phyloP scores from a whole-genome alignment of 2,797 vertebrate genomes.

The Protonibea diacanthus region DNA sequence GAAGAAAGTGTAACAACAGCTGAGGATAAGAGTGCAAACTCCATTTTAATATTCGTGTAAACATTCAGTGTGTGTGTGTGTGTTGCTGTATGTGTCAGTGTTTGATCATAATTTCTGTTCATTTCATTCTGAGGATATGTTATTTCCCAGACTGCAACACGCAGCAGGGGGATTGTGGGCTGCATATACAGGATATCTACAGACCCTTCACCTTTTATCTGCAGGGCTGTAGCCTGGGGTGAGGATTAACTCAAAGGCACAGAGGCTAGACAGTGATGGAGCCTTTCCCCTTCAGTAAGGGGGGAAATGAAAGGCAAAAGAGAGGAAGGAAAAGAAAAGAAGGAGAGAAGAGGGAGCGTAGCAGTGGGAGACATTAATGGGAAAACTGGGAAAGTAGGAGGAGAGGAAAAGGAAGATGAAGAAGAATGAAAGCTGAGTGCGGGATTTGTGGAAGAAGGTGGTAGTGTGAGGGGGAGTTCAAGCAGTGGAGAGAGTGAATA shows the following conservation, averaged over 20 bases:
- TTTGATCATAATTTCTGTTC: conserved; percentile 69
- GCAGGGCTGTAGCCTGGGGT: conserved; percentile 72
- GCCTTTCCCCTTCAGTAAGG: conserved; percentile 56
- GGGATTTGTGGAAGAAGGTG: conserved; percentile 46
- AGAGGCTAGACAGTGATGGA: conserved; percentile 69
- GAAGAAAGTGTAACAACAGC: conserved; percentile 33
- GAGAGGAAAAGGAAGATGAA: conserved; percentile 35
- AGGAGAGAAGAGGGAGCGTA: conserved; percentile 27
- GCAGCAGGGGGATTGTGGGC: conserved; percentile 55
- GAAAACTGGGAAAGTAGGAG: conserved; percentile 36
- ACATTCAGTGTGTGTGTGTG: conserved; percentile 27
- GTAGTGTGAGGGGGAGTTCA: conserved; percentile 50
- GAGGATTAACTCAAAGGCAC: conserved; percentile 77
- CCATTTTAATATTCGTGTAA: conserved; percentile 57
- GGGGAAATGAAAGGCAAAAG: conserved; percentile 24
- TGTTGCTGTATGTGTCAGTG: conserved; percentile 30
- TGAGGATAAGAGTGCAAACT: conserved; percentile 39
- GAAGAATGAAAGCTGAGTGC: conserved; percentile 49
- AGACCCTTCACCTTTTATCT: conserved; percentile 79
- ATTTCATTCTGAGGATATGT: conserved; percentile 56
- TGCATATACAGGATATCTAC: conserved; percentile 65
- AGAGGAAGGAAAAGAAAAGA: not conserved
- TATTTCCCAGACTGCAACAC: conserved; percentile 67
- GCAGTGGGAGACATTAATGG: conserved; percentile 60
- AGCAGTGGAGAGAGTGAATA: conserved; percentile 17